A percentile compares a stretch with the other conserved stretches of the same genome.
Evolutionary conservation across 2,888 invertebrate genomes (phyloP).

Genomic region (Acrobeloides nanus): DNA sequence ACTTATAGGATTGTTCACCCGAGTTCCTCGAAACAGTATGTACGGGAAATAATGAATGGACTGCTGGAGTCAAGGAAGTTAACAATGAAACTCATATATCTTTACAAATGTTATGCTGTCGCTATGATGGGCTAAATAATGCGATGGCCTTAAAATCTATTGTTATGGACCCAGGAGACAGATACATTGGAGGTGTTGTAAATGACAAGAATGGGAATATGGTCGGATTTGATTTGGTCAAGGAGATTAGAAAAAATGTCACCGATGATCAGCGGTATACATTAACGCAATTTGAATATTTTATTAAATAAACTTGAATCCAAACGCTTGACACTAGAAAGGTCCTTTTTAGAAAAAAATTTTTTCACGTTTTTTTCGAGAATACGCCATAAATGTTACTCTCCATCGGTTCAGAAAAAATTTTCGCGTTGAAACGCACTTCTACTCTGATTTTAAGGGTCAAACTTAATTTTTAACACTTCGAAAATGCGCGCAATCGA

Average conservation of each 20-base stretch:
- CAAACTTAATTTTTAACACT: too few relatives aligned
- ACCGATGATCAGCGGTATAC: too few relatives aligned
- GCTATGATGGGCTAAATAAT: slow-evolving; percentile 28
- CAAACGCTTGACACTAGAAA: slow-evolving; percentile 32
- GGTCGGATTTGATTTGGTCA: slow-evolving; percentile 44
- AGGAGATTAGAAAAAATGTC: slow-evolving; percentile 45
- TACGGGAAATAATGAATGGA: slow-evolving; percentile 37
- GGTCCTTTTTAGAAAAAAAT: slow-evolving; percentile 5
- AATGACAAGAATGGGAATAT: slow-evolving; percentile 20
- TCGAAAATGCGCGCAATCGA: too few relatives aligned
- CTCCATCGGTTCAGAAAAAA: too few relatives aligned
- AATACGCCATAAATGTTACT: too few relatives aligned
- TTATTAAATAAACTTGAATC: too few relatives aligned
- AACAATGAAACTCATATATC: slow-evolving; percentile 46
- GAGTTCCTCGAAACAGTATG: slow-evolving; percentile 33
- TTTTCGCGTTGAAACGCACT: too few relatives aligned
- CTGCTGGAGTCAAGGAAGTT: slow-evolving; percentile 37
- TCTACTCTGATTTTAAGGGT: too few relatives aligned
- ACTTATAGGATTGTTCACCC: too few relatives aligned
- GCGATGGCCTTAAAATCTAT: slow-evolving; percentile 34
- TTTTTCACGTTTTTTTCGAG: neutral
- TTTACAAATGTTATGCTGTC: slow-evolving; percentile 43
- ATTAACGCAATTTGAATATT: too few relatives aligned
- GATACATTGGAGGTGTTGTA: slow-evolving; percentile 25
- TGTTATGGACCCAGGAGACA: slow-evolving; percentile 35